A percentile compares a stretch with the other conserved stretches of the same genome.
Conservation (phyloP, 1,140 invertebrate genomes). For the Asobara japonica region DNA sequence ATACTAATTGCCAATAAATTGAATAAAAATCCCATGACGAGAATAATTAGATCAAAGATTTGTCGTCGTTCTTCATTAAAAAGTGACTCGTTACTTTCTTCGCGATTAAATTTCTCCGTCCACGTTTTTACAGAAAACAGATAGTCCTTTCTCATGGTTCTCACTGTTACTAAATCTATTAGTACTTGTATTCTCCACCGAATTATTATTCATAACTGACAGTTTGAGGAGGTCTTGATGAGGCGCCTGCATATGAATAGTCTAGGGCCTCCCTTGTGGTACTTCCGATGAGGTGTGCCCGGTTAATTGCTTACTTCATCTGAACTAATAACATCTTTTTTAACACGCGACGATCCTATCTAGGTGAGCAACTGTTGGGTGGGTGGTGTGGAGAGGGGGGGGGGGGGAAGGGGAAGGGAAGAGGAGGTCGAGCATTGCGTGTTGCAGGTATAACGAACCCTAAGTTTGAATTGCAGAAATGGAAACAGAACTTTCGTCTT, state of each 20-base stretch:
- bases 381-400: background rate
- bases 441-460: background rate
- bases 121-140: background rate
- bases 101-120: background rate
- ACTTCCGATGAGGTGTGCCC: background rate
- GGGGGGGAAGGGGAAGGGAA: no score
- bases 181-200: background rate
- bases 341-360: background rate
- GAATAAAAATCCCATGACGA: slow-evolving; percentile 36
- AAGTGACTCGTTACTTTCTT: background rate
- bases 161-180: background rate
- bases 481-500: no score
- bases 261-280: background rate
- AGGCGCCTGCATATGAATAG: background rate
- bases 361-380: background rate
- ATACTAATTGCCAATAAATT: slow-evolving; percentile 42
- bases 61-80: background rate
- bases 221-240: background rate
- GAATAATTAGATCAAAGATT: slow-evolving; percentile 38
- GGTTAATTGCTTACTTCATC: background rate
- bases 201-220: background rate
- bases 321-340: background rate
- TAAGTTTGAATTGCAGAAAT: background rate
- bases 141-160: slow-evolving; percentile 1
- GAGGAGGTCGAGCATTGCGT: no score